Evolutionary conservation across 1,140 invertebrate genomes (phyloP).

Genomic region (Palaemon carinicauda): DNA sequence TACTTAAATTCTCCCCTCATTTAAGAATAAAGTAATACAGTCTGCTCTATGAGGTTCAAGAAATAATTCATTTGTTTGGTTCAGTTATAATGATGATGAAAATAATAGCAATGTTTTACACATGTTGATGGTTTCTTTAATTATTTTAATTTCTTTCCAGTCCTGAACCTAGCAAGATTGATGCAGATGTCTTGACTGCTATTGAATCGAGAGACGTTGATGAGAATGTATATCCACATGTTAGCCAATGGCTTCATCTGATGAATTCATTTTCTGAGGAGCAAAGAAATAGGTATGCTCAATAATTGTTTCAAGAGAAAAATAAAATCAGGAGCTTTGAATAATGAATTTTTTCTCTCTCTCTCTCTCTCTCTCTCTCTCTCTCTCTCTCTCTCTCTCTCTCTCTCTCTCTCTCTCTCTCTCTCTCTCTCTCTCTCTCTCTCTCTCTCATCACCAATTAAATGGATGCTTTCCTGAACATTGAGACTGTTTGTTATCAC

Average conservation of each 20-base stretch:
- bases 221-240: constrained; percentile 1
- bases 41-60: background rate
- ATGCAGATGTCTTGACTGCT: constrained; percentile 17
- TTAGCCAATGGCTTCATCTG: constrained; percentile 10
- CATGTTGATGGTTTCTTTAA: background rate
- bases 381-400: no score
- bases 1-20: background rate
- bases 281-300: background rate
- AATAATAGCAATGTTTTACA: background rate
- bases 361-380: no score
- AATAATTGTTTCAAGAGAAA: no score
- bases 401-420: no score
- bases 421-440: no score
- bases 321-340: no score
- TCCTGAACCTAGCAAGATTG: constrained; percentile 5
- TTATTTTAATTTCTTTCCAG: background rate
- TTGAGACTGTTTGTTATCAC: no score
- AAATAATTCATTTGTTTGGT: background rate
- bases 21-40: no score
- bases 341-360: no score
- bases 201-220: background rate
- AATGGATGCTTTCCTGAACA: no score
- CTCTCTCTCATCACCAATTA: no score
- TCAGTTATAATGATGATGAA: background rate
- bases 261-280: constrained; percentile 13